Percentiles rank a stretch among this genome's conserved stretches.
phyloP scores from a whole-genome alignment of 1,140 invertebrate genomes.

The Drosophila pseudoananassae region DNA sequence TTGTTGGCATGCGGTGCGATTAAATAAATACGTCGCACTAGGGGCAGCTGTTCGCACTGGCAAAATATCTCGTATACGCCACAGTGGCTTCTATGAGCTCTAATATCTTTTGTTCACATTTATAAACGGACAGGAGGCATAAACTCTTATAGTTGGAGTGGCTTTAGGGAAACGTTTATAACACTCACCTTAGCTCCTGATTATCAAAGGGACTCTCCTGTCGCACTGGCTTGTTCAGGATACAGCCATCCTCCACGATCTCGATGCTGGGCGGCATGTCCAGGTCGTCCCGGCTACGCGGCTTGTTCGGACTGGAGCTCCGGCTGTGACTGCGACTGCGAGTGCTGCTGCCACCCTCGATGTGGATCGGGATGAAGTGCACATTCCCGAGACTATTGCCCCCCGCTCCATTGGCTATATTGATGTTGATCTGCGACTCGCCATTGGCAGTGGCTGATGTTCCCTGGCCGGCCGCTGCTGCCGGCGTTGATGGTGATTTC shows the following conservation, averaged over 20 bases:
- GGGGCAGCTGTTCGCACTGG: conserved; percentile 7
- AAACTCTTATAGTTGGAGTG: too few relatives aligned
- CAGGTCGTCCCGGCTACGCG: conserved; percentile 72
- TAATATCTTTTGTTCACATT: not conserved
- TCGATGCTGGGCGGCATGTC: conserved; percentile 64
- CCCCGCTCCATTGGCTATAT: conserved; percentile 62
- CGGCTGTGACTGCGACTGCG: conserved; percentile 62
- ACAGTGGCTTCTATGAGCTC: not conserved
- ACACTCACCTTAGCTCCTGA: conserved; percentile 64
- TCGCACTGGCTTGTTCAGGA: conserved; percentile 45
- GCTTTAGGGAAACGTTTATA: too few relatives aligned
- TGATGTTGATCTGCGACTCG: conserved; percentile 71
- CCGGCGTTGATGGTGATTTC: conserved; percentile 27
- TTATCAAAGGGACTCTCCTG: conserved; percentile 33
- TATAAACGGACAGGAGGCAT: not conserved
- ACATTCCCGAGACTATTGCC: conserved; percentile 79
- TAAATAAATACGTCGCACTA: conserved; percentile 48
- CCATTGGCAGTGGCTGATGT: conserved; percentile 29
- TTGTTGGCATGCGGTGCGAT: conserved; percentile 42
- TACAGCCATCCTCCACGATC: conserved; percentile 69
- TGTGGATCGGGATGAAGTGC: conserved; percentile 81
- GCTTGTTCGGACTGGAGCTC: conserved; percentile 63
- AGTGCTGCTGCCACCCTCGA: conserved; percentile 55
- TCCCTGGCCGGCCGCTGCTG: not conserved
- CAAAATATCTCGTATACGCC: conserved; percentile 31